Percentiles rank a stretch among this genome's conserved stretches.
These are phyloP conservation scores for Marmota monax DNA, from an alignment of 2,113 vertebrate species.

Conservation along the genomic window DNA sequence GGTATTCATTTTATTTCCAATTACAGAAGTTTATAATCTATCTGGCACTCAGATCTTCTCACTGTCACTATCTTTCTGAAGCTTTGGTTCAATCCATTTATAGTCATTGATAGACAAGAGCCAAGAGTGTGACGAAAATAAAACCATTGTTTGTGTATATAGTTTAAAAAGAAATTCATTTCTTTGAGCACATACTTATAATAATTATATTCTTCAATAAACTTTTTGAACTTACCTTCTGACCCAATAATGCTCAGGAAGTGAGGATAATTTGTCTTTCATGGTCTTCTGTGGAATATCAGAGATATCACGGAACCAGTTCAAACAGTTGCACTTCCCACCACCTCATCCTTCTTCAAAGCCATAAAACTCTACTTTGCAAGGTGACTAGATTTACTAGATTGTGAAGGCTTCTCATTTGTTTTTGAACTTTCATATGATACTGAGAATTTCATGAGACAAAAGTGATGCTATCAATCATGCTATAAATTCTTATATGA, in stretches of 20 bases:
- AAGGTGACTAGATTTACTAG: conserved; percentile 41
- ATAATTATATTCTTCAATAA: not conserved
- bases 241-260: not conserved
- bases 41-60: not conserved
- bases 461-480: conserved; percentile 49
- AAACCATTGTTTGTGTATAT: not conserved
- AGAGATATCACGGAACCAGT: conserved; percentile 33
- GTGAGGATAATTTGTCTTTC: not conserved
- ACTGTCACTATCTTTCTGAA: not conserved
- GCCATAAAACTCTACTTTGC: not conserved
- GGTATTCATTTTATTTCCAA: conserved; percentile 29
- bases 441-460: conserved; percentile 61
- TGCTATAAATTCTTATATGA: conserved; percentile 57
- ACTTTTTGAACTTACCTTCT: not conserved
- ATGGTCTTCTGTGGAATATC: not conserved
- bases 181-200: not conserved
- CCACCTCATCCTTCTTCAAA: not conserved
- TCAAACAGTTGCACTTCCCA: conserved; percentile 23
- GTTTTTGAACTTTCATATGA: conserved; percentile 63
- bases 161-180: conserved; percentile 27
- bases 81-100: not conserved
- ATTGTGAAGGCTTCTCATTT: conserved; percentile 29
- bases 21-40: not conserved
- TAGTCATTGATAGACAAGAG: not conserved
- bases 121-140: not conserved